phyloP scores from a whole-genome alignment of 1,140 invertebrate genomes.

The Leptestheria dahalacensis region DNA sequence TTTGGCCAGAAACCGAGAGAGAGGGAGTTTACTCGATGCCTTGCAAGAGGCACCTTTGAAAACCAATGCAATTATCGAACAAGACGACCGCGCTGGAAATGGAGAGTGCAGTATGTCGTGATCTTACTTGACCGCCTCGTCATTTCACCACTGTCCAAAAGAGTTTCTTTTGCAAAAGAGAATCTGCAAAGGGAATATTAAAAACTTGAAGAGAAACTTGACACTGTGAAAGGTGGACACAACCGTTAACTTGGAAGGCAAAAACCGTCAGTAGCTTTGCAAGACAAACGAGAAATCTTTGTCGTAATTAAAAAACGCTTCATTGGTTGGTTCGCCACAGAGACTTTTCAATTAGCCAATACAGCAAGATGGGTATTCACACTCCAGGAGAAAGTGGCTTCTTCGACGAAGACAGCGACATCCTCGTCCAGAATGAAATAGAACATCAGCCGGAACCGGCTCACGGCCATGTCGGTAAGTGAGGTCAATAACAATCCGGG shows the following conservation, averaged over 20 bases:
- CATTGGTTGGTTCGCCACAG: background rate
- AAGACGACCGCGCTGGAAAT: background rate
- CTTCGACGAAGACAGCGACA: slow-evolving; percentile 13
- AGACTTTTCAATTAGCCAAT: background rate
- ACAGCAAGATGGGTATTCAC: slow-evolving; percentile 10
- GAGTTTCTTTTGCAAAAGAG: background rate
- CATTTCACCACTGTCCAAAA: background rate
- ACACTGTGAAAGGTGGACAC: background rate
- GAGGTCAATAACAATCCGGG: background rate
- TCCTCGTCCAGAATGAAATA: slow-evolving; percentile 1
- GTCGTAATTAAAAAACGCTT: no score
- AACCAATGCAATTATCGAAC: background rate
- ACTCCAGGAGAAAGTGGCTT: slow-evolving; percentile 15
- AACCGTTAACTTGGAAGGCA: background rate
- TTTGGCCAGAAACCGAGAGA: background rate
- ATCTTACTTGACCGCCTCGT: slow-evolving; percentile 4
- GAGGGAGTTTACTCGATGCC: background rate
- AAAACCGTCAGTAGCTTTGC: background rate
- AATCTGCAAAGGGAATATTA: background rate
- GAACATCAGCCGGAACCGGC: slow-evolving; percentile 1
- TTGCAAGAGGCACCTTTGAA: background rate
- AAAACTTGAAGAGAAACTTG: background rate
- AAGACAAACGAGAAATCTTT: no score
- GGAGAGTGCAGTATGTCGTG: slow-evolving; percentile 3
- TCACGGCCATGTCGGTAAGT: slow-evolving; percentile 6